Percentiles rank a stretch among this genome's conserved stretches.
phyloP scores from a whole-genome alignment of 2,888 invertebrate genomes.

The Pachycephus smyrnensis region DNA sequence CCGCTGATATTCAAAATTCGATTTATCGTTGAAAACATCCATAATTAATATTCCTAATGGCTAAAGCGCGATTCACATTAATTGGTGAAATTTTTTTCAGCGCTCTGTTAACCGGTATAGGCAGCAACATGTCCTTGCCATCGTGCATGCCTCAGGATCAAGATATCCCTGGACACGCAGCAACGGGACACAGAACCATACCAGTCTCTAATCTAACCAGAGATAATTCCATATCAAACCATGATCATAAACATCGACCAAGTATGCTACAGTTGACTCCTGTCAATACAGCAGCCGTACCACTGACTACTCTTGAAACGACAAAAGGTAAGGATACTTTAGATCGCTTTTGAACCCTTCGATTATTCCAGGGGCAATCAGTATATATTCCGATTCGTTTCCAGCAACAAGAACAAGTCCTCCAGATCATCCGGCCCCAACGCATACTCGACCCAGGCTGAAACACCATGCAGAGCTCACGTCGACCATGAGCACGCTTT shows the following conservation, averaged over 20 bases:
- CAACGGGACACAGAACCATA: conserved; percentile 27
- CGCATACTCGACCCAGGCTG: conserved; percentile 25
- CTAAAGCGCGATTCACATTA: neutral
- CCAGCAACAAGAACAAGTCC: neutral
- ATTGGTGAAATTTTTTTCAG: neutral
- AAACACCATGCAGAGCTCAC: conserved; percentile 52
- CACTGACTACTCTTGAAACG: conserved; percentile 45
- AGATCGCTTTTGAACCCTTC: neutral
- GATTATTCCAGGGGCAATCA: neutral
- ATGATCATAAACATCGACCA: conserved; percentile 25
- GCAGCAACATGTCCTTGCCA: conserved; percentile 61
- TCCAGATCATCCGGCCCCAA: conserved; percentile 23
- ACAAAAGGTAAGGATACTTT: conserved; percentile 33
- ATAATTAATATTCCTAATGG: no score
- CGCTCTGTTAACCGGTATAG: conserved; percentile 52
- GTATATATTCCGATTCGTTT: neutral
- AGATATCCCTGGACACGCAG: conserved; percentile 36
- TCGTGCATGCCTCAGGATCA: conserved; percentile 55
- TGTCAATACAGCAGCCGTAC: conserved; percentile 41
- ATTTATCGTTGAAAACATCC: neutral
- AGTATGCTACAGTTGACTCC: conserved; percentile 54
- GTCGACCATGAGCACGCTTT: conserved; percentile 73
- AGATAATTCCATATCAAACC: conserved; percentile 16
- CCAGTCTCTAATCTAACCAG: conserved; percentile 19
- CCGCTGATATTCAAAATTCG: neutral